Conservation (phyloP, 2,113 vertebrate genomes). For the Hippolais icterina region DNA sequence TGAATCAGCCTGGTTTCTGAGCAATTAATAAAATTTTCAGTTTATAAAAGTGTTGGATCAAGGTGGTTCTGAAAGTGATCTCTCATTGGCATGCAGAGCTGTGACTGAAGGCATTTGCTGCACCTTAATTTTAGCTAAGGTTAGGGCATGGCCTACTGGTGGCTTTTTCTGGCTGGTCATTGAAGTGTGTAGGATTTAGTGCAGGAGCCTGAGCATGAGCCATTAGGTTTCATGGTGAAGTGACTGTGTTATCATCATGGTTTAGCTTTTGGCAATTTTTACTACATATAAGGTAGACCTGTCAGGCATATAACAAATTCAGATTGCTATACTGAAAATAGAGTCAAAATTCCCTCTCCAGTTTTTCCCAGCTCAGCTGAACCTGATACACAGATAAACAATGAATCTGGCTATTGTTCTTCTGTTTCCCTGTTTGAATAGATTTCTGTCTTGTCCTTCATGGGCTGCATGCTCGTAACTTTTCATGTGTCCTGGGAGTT, state of each 20-base stretch:
- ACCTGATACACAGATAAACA: background rate
- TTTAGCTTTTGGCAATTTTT: background rate
- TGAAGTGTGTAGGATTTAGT: background rate
- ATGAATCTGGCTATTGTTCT: background rate
- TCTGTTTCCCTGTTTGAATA: background rate
- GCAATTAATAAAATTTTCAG: background rate
- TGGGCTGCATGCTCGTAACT: background rate
- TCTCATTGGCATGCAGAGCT: background rate
- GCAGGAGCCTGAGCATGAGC: background rate
- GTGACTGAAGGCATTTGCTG: background rate
- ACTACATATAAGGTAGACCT: background rate
- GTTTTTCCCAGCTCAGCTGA: background rate
- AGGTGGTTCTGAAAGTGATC: background rate
- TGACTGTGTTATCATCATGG: background rate
- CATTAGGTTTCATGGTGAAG: background rate
- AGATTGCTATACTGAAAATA: background rate
- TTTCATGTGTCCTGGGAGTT: background rate
- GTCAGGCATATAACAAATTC: background rate
- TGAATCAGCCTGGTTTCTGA: background rate
- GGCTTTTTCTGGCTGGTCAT: background rate
- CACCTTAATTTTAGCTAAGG: background rate
- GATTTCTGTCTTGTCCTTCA: background rate
- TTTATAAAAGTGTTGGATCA: background rate
- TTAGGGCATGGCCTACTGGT: background rate
- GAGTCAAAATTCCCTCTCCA: background rate